phyloP scores from a whole-genome alignment of 2,888 invertebrate genomes.

The Lottia scabra region DNA sequence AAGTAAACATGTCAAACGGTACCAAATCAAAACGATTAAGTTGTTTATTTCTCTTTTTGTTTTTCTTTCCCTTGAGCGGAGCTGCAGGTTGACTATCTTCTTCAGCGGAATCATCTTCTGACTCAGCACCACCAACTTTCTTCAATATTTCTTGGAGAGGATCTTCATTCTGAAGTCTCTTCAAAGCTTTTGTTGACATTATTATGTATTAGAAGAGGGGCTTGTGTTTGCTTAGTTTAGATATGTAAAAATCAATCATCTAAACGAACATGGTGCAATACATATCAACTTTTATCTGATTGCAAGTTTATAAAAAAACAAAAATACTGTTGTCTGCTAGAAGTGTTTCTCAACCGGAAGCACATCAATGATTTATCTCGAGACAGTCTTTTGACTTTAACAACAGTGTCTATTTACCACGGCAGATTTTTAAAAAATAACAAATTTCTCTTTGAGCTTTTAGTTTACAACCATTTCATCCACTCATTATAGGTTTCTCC shows the following conservation, averaged over 20 bases:
- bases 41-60: conserved; percentile 24
- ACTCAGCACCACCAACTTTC: conserved; percentile 25
- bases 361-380: conserved; percentile 9
- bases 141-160: conserved; percentile 27
- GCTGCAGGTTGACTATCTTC: conserved; percentile 17
- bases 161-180: conserved; percentile 47
- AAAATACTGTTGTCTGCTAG: not conserved
- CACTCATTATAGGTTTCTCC: too few species aligned
- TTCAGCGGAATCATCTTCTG: conserved; percentile 22
- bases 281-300: too few species aligned
- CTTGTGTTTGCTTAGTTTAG: too few species aligned
- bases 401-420: too few species aligned
- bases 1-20: too few species aligned
- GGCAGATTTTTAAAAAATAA: too few species aligned
- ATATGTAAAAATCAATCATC: too few species aligned
- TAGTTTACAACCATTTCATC: too few species aligned
- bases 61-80: conserved; percentile 8
- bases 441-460: too few species aligned
- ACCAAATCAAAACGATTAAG: conserved; percentile 53
- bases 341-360: conserved; percentile 8
- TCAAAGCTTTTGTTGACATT: conserved; percentile 61
- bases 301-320: too few species aligned
- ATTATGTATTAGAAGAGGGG: not conserved
- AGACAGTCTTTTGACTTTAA: too few species aligned
- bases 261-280: too few species aligned